These are phyloP conservation scores for Drosophila falleni DNA, from an alignment of 2,888 invertebrate species.

Conservation along the genomic window DNA sequence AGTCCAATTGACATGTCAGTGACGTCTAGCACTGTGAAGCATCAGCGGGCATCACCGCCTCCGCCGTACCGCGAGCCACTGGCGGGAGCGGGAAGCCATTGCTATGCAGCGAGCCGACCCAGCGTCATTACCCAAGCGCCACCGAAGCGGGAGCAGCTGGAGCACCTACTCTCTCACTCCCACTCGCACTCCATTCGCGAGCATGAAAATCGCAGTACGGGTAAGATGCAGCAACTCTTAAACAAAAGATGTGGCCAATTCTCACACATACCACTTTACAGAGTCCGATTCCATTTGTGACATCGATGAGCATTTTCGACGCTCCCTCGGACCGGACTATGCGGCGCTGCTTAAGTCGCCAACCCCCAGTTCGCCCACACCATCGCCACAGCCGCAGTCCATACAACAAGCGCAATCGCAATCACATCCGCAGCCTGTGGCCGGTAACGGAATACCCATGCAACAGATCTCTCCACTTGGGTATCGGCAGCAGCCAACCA, in stretches of 20 bases:
- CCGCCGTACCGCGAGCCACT: slow-evolving; percentile 85
- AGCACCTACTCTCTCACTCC: slow-evolving; percentile 56
- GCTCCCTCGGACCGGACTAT: slow-evolving; percentile 94
- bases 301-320: slow-evolving; percentile 97
- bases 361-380: slow-evolving; percentile 76
- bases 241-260: not conserved
- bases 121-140: slow-evolving; percentile 89
- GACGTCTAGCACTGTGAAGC: slow-evolving; percentile 81
- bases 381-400: slow-evolving; percentile 74
- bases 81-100: slow-evolving; percentile 76
- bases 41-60: slow-evolving; percentile 83
- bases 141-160: slow-evolving; percentile 83
- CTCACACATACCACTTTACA: slow-evolving; percentile 71
- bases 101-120: slow-evolving; percentile 85
- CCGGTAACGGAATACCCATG: slow-evolving; percentile 56
- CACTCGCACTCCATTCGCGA: slow-evolving; percentile 72
- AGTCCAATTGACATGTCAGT: slow-evolving; percentile 85
- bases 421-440: slow-evolving; percentile 67
- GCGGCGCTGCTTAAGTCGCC: slow-evolving; percentile 87
- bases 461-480: slow-evolving; percentile 70
- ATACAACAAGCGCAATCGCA: slow-evolving; percentile 70
- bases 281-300: slow-evolving; percentile 93
- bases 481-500: slow-evolving; percentile 43
- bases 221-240: slow-evolving; percentile 52
- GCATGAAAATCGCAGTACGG: slow-evolving; percentile 82